phyloP scores from a whole-genome alignment of 2,888 invertebrate genomes.

The Meiosimyza platycephala region DNA sequence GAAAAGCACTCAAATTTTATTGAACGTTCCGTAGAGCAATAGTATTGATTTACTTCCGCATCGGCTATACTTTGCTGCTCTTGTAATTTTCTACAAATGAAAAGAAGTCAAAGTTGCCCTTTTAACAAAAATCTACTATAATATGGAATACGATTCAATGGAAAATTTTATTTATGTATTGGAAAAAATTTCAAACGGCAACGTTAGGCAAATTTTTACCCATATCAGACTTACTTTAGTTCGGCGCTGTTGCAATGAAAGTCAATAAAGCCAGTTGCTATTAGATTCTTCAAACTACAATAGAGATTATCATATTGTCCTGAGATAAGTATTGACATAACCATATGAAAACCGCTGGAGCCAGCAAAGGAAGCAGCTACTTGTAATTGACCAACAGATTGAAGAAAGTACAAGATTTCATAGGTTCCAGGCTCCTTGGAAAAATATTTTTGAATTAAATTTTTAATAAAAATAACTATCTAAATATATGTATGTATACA shows the following conservation, averaged over 20 bases:
- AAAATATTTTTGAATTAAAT: background rate
- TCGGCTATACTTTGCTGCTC: slow-evolving; percentile 48
- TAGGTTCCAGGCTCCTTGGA: slow-evolving; percentile 54
- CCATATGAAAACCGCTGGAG: slow-evolving; percentile 62
- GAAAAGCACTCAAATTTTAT: slow-evolving; percentile 3
- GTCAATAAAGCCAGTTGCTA: slow-evolving; percentile 48
- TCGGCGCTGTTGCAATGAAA: slow-evolving; percentile 16
- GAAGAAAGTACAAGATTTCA: slow-evolving; percentile 56
- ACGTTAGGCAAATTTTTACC: too few relatives aligned
- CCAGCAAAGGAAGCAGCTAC: slow-evolving; percentile 56
- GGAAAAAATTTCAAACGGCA: too few relatives aligned
- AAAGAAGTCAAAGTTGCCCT: too few relatives aligned
- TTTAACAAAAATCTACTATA: too few relatives aligned
- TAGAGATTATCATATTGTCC: slow-evolving; percentile 61
- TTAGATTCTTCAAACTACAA: slow-evolving; percentile 60
- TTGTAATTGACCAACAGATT: slow-evolving; percentile 61
- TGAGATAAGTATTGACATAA: slow-evolving; percentile 53
- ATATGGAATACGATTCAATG: too few relatives aligned
- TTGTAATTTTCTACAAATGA: slow-evolving; percentile 46
- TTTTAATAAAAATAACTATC: background rate
- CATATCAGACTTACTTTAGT: slow-evolving; percentile 45
- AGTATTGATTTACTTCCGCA: slow-evolving; percentile 53
- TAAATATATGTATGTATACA: too few relatives aligned
- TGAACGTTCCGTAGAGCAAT: slow-evolving; percentile 48
- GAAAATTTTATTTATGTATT: too few relatives aligned